Evolutionary conservation across 2,888 invertebrate genomes (phyloP).

Genomic region (Carabus problematicus): DNA sequence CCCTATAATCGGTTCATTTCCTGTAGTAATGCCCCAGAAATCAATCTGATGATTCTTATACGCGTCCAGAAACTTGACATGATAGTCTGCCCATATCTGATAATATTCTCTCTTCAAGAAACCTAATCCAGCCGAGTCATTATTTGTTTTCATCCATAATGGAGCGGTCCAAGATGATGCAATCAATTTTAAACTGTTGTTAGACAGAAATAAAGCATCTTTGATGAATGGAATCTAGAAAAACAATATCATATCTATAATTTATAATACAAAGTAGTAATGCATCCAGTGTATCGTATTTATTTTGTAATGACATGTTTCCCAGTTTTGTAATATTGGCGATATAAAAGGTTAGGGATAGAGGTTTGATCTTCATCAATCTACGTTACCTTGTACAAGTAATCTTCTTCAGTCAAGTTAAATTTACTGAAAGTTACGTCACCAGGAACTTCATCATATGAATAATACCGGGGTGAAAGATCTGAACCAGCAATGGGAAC

Average conservation of each 20-base stretch:
- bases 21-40: conserved; percentile 86
- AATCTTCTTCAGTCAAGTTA: conserved; percentile 70
- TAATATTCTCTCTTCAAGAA: conserved; percentile 63
- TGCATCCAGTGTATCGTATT: too few relatives aligned
- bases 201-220: conserved; percentile 58
- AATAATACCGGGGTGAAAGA: conserved; percentile 80
- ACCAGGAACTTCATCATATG: conserved; percentile 70
- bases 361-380: too few relatives aligned
- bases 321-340: too few relatives aligned
- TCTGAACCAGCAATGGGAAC: conserved; percentile 84
- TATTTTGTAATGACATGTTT: too few relatives aligned
- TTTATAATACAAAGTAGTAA: too few relatives aligned
- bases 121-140: conserved; percentile 56
- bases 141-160: conserved; percentile 63
- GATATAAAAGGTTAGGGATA: too few relatives aligned
- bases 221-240: conserved; percentile 64
- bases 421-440: conserved; percentile 68
- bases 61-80: conserved; percentile 78
- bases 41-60: conserved; percentile 71
- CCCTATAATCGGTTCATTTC: conserved; percentile 84
- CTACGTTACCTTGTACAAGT: conserved; percentile 66
- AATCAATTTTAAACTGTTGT: conserved; percentile 61
- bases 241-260: too few relatives aligned
- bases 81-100: conserved; percentile 82
- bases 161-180: conserved; percentile 65